phyloP scores from a whole-genome alignment of 2,888 invertebrate genomes.

The Eupithecia tripunctaria region DNA sequence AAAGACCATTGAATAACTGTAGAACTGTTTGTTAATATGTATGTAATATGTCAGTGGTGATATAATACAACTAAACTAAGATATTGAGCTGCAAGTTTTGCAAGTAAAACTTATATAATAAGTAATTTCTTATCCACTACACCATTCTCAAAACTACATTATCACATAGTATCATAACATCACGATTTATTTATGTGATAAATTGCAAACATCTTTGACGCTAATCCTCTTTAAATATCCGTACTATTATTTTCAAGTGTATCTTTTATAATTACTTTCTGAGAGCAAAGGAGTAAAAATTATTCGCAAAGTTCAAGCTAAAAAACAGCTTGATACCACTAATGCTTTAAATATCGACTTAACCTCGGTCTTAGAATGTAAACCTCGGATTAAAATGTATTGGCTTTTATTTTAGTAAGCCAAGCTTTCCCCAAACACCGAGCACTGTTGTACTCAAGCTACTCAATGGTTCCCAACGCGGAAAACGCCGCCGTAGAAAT shows the following conservation, averaged over 20 bases:
- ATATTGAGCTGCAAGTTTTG: no score
- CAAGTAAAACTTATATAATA: no score
- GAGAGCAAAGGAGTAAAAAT: neutral
- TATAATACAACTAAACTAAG: no score
- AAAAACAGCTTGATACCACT: neutral
- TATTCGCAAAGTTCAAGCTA: neutral
- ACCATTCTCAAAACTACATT: no score
- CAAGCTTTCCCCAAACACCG: neutral
- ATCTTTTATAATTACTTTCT: neutral
- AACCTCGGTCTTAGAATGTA: neutral
- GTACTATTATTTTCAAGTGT: neutral
- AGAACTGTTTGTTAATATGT: neutral
- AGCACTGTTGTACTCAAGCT: conserved; percentile 1
- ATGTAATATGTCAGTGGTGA: neutral
- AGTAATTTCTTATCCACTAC: no score
- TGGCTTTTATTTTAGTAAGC: neutral
- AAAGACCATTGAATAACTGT: neutral
- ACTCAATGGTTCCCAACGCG: conserved; percentile 29
- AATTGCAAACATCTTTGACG: neutral
- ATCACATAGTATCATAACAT: no score
- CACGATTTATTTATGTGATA: no score
- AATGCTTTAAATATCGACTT: neutral
- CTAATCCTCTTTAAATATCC: neutral
- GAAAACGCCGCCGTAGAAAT: conserved; percentile 37
- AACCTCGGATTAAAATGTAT: neutral